Evolutionary conservation across 2,888 invertebrate species (phyloP).

Genomic region (Gryllus longicercus): DNA sequence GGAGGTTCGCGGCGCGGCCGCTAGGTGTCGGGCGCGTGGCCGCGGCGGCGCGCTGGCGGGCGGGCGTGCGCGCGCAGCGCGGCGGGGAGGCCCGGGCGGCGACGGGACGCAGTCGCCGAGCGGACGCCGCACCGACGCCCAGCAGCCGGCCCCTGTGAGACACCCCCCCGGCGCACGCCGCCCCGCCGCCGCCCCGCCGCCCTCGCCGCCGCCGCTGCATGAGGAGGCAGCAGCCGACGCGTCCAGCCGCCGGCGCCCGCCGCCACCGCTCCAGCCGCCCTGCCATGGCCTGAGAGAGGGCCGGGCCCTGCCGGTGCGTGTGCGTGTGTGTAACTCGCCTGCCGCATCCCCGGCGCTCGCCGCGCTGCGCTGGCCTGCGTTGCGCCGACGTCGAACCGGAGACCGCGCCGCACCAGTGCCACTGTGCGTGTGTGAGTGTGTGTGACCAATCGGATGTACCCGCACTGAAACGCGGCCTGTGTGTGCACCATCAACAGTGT

Average conservation of each 20-base stretch:
- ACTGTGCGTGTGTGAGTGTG: neutral
- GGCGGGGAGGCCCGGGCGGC: neutral
- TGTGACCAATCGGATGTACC: neutral
- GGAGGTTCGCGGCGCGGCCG: neutral
- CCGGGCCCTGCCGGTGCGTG: neutral
- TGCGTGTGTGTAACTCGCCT: neutral
- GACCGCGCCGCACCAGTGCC: no score
- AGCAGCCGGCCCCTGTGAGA: neutral
- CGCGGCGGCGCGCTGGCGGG: neutral
- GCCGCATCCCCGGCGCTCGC: neutral
- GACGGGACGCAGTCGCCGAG: neutral
- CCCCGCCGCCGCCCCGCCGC: neutral
- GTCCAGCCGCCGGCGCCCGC: neutral
- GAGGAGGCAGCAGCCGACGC: neutral
- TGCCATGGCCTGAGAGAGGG: neutral
- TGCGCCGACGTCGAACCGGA: no score
- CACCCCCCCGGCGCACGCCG: neutral
- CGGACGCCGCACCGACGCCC: slow-evolving; percentile 11
- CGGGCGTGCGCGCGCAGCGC: neutral
- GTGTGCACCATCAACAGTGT: neutral
- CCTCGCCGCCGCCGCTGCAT: neutral
- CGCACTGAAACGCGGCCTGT: neutral
- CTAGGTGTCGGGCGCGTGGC: slow-evolving; percentile 17
- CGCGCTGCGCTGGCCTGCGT: no score
- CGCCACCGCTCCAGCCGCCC: neutral